phyloP scores from a whole-genome alignment of 2,888 invertebrate genomes.

The Pterostichus niger region DNA sequence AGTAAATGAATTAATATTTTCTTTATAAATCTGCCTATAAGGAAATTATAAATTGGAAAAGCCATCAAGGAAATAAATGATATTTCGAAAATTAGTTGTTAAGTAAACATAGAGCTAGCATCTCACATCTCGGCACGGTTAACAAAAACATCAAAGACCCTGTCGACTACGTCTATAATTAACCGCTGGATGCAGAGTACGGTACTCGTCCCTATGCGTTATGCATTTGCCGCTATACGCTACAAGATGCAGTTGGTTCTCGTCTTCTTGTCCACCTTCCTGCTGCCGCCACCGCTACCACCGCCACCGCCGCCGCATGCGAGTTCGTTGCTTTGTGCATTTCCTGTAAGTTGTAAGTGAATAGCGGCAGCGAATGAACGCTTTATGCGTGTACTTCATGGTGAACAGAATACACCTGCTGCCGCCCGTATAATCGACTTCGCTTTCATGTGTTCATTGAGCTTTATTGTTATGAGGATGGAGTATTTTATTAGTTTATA shows the following conservation, averaged over 20 bases:
- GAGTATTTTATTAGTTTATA: too few relatives aligned
- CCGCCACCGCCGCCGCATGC: background rate
- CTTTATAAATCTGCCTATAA: too few relatives aligned
- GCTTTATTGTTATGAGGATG: too few relatives aligned
- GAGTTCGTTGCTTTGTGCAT: constrained; percentile 33
- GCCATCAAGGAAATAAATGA: background rate
- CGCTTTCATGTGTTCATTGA: too few relatives aligned
- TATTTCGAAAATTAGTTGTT: background rate
- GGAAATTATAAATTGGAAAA: too few relatives aligned
- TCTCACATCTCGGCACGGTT: background rate
- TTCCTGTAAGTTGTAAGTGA: constrained; percentile 9
- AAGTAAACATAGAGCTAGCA: background rate
- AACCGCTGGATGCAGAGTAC: background rate
- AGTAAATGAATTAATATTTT: too few relatives aligned
- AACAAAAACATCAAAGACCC: constrained; percentile 16
- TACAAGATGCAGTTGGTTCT: constrained; percentile 23
- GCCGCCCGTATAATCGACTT: background rate
- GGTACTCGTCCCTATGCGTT: too few relatives aligned
- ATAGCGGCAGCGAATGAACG: background rate
- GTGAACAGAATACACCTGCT: background rate
- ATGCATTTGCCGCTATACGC: too few relatives aligned
- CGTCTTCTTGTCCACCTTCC: constrained; percentile 23
- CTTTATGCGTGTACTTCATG: background rate
- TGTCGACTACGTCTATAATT: constrained; percentile 28
- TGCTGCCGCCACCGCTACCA: background rate